Conservation (phyloP, 2,113 vertebrate genomes). For the Hemiprocne comata region DNA sequence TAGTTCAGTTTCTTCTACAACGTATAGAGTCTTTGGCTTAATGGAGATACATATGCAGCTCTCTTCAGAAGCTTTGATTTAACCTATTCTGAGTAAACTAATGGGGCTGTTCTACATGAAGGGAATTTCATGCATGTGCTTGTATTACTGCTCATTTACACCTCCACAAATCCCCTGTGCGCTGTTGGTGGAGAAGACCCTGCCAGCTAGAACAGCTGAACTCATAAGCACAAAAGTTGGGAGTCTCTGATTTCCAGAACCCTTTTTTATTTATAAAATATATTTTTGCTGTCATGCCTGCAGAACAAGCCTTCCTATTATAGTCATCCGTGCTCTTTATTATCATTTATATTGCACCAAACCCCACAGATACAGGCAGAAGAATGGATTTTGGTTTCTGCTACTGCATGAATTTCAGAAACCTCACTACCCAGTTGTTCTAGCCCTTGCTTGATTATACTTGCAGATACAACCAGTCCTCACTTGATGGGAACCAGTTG, state of each 20-base stretch:
- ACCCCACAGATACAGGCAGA: neutral
- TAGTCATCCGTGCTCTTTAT: neutral
- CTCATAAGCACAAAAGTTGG: neutral
- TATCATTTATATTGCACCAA: neutral
- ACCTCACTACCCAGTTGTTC: slow-evolving; percentile 4
- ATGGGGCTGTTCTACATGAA: neutral
- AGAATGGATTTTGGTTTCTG: neutral
- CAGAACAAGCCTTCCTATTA: slow-evolving; percentile 25
- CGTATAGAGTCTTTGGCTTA: neutral
- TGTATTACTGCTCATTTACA: neutral
- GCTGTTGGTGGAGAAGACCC: neutral
- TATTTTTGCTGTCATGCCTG: neutral
- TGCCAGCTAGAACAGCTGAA: slow-evolving; percentile 53
- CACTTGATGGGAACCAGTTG: neutral
- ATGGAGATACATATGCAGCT: neutral
- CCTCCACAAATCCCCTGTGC: neutral
- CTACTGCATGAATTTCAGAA: neutral
- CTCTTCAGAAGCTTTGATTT: neutral
- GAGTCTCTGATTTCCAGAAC: slow-evolving; percentile 44
- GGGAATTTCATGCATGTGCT: slow-evolving; percentile 49
- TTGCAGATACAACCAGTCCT: slow-evolving; percentile 24
- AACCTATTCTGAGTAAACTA: neutral
- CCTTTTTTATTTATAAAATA: slow-evolving; percentile 54
- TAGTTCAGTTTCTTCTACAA: neutral
- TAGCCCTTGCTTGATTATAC: slow-evolving; percentile 17